Evolutionary conservation across 37 sponge, comb jelly and placozoan species (phyloP).

Genomic region (Spongilla lacustris): DNA sequence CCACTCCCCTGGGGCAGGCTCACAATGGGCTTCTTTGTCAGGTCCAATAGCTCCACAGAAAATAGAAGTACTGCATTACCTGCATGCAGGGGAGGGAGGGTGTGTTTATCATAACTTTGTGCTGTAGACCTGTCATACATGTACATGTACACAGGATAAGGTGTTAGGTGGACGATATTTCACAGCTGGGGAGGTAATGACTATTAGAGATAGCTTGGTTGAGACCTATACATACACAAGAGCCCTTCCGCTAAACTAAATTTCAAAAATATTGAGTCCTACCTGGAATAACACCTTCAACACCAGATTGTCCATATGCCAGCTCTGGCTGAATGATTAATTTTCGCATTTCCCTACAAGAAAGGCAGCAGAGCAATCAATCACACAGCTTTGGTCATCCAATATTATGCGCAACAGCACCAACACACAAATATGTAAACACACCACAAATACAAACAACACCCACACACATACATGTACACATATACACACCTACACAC

Average conservation of each 20-base stretch:
- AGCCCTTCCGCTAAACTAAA: too few relatives aligned
- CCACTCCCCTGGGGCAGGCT: background rate
- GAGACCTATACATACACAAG: too few relatives aligned
- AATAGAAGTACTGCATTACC: conserved; percentile 38
- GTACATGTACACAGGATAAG: too few relatives aligned
- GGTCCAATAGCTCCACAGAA: conserved; percentile 17
- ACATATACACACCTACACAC: too few relatives aligned
- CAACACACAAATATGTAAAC: background rate
- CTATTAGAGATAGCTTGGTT: too few relatives aligned
- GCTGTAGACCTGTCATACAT: background rate
- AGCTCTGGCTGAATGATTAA: conserved; percentile 51
- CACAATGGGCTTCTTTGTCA: background rate
- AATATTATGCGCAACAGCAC: too few relatives aligned
- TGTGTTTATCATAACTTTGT: background rate
- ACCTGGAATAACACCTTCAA: conserved; percentile 49
- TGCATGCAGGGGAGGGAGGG: background rate
- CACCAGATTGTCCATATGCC: conserved; percentile 46
- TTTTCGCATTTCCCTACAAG: conserved; percentile 32
- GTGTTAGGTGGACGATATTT: too few relatives aligned
- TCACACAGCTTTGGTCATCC: background rate
- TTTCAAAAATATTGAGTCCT: background rate
- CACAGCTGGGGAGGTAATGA: too few relatives aligned
- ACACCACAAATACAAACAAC: too few relatives aligned
- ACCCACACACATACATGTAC: too few relatives aligned
- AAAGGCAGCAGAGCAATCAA: background rate